These are phyloP conservation scores for Boleophthalmus pectinirostris DNA, from an alignment of 2,113 vertebrate genomes.

Conservation along the genomic window DNA sequence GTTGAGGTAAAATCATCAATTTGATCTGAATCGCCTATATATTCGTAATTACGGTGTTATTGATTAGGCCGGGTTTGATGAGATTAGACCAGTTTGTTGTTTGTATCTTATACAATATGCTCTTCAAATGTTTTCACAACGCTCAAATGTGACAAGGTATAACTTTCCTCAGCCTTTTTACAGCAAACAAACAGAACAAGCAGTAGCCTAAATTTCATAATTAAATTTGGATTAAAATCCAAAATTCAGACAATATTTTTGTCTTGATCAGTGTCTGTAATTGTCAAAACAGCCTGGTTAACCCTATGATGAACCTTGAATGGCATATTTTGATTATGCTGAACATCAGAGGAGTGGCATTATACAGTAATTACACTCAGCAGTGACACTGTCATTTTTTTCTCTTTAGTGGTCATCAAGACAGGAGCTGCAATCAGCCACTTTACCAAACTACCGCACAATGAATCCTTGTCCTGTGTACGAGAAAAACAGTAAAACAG, in stretches of 20 bases:
- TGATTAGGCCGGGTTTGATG: neutral
- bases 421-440: constrained; percentile 65
- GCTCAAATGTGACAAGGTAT: neutral
- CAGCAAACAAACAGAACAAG: neutral
- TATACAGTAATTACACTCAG: neutral
- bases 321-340: neutral
- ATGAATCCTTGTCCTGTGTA: constrained; percentile 83
- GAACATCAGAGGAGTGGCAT: neutral
- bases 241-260: neutral
- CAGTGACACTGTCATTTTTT: neutral
- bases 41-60: neutral
- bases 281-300: neutral
- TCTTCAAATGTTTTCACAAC: too few species aligned
- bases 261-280: neutral
- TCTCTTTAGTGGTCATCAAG: constrained; percentile 71
- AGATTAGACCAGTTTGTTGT: neutral
- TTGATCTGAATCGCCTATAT: neutral
- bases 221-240: neutral
- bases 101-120: neutral
- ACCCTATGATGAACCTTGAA: neutral
- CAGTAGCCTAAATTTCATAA: neutral
- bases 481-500: constrained; percentile 66
- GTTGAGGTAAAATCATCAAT: constrained; percentile 77
- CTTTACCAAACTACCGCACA: constrained; percentile 69
- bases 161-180: neutral